Evolutionary conservation across 2,797 vertebrate genomes (phyloP).

Genomic region (Mormyrus proboscirostris): DNA sequence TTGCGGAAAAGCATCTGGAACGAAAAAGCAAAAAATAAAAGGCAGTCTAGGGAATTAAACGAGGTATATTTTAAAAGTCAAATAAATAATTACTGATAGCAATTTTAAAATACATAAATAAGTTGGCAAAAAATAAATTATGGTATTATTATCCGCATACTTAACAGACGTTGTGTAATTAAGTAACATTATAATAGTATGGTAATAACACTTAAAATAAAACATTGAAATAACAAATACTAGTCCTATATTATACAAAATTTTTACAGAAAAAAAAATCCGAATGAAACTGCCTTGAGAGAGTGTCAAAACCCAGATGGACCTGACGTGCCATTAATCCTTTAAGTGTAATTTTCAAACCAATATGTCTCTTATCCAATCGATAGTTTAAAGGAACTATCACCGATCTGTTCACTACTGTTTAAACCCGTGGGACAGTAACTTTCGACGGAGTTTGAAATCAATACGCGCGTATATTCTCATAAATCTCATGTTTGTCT

Average conservation of each 20-base stretch:
- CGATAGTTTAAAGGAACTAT: neutral
- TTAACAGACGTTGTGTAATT: neutral
- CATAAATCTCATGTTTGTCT: conserved; percentile 14
- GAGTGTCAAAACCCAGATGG: neutral
- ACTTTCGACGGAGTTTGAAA: conserved; percentile 15
- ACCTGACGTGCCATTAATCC: neutral
- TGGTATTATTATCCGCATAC: neutral
- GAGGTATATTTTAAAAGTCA: neutral
- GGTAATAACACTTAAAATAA: neutral
- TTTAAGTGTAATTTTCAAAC: neutral
- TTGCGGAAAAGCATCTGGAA: neutral
- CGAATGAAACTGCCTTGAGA: neutral
- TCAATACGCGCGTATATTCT: conserved; percentile 3
- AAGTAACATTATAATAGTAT: neutral
- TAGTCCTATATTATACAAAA: neutral
- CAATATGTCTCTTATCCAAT: neutral
- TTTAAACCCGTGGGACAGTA: neutral
- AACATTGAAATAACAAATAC: neutral
- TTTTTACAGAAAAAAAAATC: neutral
- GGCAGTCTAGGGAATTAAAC: neutral
- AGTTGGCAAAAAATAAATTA: neutral
- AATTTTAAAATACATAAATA: neutral
- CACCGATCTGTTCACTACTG: neutral
- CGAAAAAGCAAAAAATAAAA: neutral
- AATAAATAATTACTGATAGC: neutral